These are phyloP conservation scores for Hemicentrotus pulcherrimus DNA, from an alignment of 35 echinoderm and acorn worm species.

Conservation along the genomic window DNA sequence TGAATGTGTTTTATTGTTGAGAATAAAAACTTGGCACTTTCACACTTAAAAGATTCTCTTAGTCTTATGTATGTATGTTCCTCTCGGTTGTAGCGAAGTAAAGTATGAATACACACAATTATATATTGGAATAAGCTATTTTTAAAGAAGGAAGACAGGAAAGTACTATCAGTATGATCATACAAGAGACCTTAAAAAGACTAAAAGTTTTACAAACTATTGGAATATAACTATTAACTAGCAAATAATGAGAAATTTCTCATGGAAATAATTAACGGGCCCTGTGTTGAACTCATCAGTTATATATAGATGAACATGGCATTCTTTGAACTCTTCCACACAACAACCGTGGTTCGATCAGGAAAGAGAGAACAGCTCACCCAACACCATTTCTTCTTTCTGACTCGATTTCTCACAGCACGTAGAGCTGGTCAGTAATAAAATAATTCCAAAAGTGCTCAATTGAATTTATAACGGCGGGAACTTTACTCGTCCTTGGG, in stretches of 20 bases:
- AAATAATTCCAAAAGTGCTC: constrained; percentile 29
- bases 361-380: not conserved
- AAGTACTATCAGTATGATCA: too few relatives aligned
- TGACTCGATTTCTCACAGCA: not conserved
- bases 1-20: not conserved
- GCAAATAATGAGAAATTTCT: not conserved
- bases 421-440: not conserved
- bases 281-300: not conserved
- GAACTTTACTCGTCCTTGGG: not conserved
- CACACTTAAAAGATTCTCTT: too few relatives aligned
- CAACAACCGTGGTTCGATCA: too few relatives aligned
- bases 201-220: too few relatives aligned
- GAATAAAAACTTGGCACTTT: not conserved
- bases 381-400: not conserved
- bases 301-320: not conserved
- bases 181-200: too few relatives aligned
- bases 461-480: constrained; percentile 23
- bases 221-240: too few relatives aligned
- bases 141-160: too few relatives aligned
- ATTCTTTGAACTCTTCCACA: not conserved
- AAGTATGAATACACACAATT: too few relatives aligned
- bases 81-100: too few relatives aligned
- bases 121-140: too few relatives aligned
- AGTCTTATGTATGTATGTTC: too few relatives aligned
- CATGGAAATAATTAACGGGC: not conserved